phyloP scores from a whole-genome alignment of 1,140 invertebrate genomes.

The Zaprionus tsacasi region DNA sequence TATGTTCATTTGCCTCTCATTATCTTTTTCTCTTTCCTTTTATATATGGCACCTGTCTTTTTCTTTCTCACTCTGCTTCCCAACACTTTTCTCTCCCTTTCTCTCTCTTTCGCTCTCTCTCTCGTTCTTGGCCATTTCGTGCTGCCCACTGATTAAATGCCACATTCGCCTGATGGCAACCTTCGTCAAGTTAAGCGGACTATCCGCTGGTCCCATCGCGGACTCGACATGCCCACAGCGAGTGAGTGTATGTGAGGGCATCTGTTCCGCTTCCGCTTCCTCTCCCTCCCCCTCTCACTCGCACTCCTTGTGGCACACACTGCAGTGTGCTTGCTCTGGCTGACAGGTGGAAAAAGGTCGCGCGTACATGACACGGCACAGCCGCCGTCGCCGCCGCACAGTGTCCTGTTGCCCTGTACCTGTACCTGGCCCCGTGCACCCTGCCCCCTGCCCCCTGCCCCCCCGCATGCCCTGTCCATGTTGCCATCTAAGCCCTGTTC shows the following conservation, averaged over 20 bases:
- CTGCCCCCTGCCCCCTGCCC: neutral
- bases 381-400: conserved; percentile 7
- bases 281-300: neutral
- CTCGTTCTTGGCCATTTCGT: neutral
- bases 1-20: neutral
- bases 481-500: neutral
- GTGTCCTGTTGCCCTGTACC: conserved; percentile 20
- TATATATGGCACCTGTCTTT: neutral
- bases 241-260: conserved; percentile 24
- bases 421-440: neutral
- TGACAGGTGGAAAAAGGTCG: conserved; percentile 53
- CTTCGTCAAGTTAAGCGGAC: conserved; percentile 19
- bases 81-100: no score
- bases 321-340: neutral
- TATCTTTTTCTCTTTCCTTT: neutral
- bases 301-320: no score
- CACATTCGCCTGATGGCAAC: conserved; percentile 6
- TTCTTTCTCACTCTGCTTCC: no score
- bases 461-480: neutral
- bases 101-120: neutral
- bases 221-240: conserved; percentile 3
- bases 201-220: conserved; percentile 5
- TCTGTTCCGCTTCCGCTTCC: neutral
- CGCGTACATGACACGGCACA: conserved; percentile 46
- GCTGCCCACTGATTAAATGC: conserved; percentile 12